phyloP scores from a whole-genome alignment of 2,888 invertebrate genomes.

The Timema cristinae region DNA sequence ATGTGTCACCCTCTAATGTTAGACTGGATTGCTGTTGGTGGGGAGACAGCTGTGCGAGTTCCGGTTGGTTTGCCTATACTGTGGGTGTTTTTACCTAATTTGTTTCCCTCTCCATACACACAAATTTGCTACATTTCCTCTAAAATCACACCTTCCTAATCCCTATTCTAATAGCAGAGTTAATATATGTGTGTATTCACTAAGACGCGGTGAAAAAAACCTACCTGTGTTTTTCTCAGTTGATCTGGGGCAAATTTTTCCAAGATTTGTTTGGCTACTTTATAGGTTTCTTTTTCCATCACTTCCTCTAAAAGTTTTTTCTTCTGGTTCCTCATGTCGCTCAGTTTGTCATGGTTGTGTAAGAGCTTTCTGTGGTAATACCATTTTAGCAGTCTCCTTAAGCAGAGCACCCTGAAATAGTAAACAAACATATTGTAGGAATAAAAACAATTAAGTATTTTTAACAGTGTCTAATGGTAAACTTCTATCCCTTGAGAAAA shows the following conservation, averaged over 20 bases:
- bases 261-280: conserved; percentile 84
- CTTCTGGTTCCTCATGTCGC: conserved; percentile 72
- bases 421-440: background rate
- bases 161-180: too few species aligned
- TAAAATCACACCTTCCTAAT: too few species aligned
- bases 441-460: conserved; percentile 4
- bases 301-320: conserved; percentile 89
- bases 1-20: too few species aligned
- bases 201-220: too few species aligned
- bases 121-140: too few species aligned
- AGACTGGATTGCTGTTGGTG: too few species aligned
- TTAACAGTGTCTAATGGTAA: background rate
- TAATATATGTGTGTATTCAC: too few species aligned
- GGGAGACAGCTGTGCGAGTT: too few species aligned
- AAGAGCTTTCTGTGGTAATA: conserved; percentile 80
- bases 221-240: conserved; percentile 37
- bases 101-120: too few species aligned
- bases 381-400: conserved; percentile 78
- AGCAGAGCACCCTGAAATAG: conserved; percentile 64
- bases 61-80: too few species aligned
- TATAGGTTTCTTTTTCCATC: conserved; percentile 97
- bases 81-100: too few species aligned
- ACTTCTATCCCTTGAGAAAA: too few species aligned
- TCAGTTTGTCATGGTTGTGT: conserved; percentile 70
- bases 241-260: conserved; percentile 77